Base-by-base conservation (phyloP, 2,888 invertebrate genomes). In the Tolmerus cingulatus region DNA sequence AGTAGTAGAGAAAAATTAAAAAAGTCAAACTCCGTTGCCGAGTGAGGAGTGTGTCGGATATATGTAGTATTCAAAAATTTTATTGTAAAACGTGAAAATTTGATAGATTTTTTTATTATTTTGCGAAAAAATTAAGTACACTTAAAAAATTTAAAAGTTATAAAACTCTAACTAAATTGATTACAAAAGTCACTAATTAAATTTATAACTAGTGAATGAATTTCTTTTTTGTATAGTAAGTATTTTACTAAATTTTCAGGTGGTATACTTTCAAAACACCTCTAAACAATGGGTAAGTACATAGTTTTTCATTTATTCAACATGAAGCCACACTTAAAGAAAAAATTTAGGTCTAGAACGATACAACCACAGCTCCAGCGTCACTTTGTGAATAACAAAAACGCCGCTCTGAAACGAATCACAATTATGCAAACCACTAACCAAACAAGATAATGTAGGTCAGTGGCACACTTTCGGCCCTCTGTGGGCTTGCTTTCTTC, bases 391-490 rank as follows among this genome's bases (percentile, higher is more conserved):
- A 77, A 77, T 40, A 37, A 34, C 30, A 40, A 77, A 77, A 77
- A 77, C 16, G 66, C 27, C 66, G 14, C 66, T 66, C 74, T 85
- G 85, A 85, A 74, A 85, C 85, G 74, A 86, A 55, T 76, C 86
- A 86, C 76, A 86, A 86, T 86, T 86, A 86, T 86, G 76, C 86
- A 86, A 86, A 86, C 86, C 86, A 77, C 86, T 77, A 74, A 77
- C 86, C 77, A 86, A 86, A 77, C 86, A 77, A 37, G 86, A 30
- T 34, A 46, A 77, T 51, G 55, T 86, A 46, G 86, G 86, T 86
- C 86, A 86, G 86, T 86, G 77, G 86, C 77, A 77, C 86, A 86
- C 77, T 86, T 86, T 85, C 85, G 85, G 85, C 85, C 74, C 82
- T 84, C 82, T 43, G 66, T 85, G 74, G 46, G 40, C 76, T 34